Conservation (phyloP, 2,888 invertebrate species). For the Eristalis pertinax region DNA sequence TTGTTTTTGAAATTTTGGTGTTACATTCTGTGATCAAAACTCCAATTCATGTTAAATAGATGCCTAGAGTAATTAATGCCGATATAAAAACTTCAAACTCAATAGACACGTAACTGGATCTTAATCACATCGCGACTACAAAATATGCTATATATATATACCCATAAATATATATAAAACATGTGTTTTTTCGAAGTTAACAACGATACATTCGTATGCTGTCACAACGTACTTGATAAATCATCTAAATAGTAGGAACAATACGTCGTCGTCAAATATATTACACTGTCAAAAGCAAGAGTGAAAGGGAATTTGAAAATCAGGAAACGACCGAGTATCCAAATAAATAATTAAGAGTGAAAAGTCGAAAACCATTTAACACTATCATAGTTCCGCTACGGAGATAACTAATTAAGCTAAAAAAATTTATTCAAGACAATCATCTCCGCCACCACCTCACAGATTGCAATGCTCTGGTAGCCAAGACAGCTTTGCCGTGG, state of each 20-base stretch:
- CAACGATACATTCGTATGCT: slow-evolving; percentile 58
- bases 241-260: slow-evolving; percentile 29
- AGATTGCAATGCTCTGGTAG: slow-evolving; percentile 82
- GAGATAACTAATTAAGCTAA: slow-evolving; percentile 75
- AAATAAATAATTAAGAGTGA: slow-evolving; percentile 5
- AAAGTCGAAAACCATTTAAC: slow-evolving; percentile 10
- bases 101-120: neutral
- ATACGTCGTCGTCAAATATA: neutral
- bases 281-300: neutral
- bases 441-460: slow-evolving; percentile 82
- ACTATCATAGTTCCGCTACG: slow-evolving; percentile 60
- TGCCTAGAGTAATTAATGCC: slow-evolving; percentile 34
- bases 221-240: slow-evolving; percentile 30
- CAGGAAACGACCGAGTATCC: neutral
- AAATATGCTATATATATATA: slow-evolving; percentile 2
- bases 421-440: slow-evolving; percentile 82
- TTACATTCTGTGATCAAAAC: slow-evolving; percentile 72
- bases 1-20: slow-evolving; percentile 67
- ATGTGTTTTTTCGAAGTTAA: slow-evolving; percentile 64
- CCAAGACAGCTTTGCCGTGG: slow-evolving; percentile 82
- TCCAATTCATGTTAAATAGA: slow-evolving; percentile 70
- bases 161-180: slow-evolving; percentile 5
- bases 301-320: slow-evolving; percentile 2
- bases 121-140: slow-evolving; percentile 42
- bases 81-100: slow-evolving; percentile 5